Percentiles rank a stretch among this genome's conserved stretches.
Conservation (phyloP, 2,797 vertebrate species). For the Eremophila alpestris region DNA sequence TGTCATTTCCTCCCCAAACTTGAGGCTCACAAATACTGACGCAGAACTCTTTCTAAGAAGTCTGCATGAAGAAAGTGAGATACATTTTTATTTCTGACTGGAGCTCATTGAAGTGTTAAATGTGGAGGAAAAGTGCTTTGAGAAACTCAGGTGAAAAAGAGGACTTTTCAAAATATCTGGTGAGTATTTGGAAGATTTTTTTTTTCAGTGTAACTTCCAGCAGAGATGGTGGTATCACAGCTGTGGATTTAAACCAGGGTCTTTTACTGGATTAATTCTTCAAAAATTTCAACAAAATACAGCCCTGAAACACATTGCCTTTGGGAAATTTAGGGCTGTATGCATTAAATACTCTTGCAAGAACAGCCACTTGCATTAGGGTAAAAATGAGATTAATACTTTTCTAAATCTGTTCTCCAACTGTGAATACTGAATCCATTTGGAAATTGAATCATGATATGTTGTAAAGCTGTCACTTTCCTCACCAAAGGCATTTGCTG, state of each 20-base stretch:
- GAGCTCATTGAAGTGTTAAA: not conserved
- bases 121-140: not conserved
- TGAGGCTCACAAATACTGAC: not conserved
- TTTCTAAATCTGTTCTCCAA: not conserved
- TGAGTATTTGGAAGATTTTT: not conserved
- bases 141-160: not conserved
- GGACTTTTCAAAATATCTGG: not conserved
- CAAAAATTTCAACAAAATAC: not conserved
- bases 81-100: not conserved
- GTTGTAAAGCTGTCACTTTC: not conserved
- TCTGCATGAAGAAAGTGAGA: not conserved
- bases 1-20: not conserved
- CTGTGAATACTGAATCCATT: not conserved
- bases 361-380: not conserved
- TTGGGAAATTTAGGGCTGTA: not conserved
- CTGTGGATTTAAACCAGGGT: not conserved
- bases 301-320: not conserved
- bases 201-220: not conserved
- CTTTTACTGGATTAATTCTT: not conserved
- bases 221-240: not conserved
- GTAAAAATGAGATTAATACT: not conserved
- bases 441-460: not conserved
- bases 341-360: not conserved
- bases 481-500: constrained; percentile 6
- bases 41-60: not conserved